These are phyloP conservation scores for Vireo griseus DNA, from an alignment of 2,797 vertebrate genomes.

Conservation along the genomic window DNA sequence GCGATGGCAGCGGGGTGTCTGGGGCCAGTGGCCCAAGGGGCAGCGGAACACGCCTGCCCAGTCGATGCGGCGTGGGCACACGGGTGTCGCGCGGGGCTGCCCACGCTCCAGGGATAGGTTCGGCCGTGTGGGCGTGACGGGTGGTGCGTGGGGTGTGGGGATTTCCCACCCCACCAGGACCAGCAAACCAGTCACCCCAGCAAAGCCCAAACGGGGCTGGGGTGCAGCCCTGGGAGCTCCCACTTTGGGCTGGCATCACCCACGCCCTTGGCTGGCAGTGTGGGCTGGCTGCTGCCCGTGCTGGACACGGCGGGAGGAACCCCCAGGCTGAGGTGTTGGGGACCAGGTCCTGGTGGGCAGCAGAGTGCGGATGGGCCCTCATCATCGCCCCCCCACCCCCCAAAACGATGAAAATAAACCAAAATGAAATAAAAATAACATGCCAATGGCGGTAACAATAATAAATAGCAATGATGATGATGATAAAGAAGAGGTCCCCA, in stretches of 20 bases:
- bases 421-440: background rate
- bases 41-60: background rate
- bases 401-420: background rate
- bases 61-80: background rate
- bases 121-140: background rate
- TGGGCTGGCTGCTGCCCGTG: background rate
- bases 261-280: background rate
- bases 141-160: background rate
- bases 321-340: background rate
- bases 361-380: too few relatives aligned
- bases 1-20: background rate
- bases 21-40: background rate
- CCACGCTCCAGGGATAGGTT: background rate
- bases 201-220: background rate
- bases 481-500: background rate
- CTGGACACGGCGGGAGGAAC: background rate
- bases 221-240: background rate
- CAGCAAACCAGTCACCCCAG: background rate
- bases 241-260: background rate
- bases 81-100: background rate
- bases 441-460: too few relatives aligned
- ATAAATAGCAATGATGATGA: background rate
- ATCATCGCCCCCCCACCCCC: rapidly evolving
- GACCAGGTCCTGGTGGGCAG: background rate
- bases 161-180: background rate